phyloP scores from a whole-genome alignment of 1,140 invertebrate species.

The Sarcophaga bullata region DNA sequence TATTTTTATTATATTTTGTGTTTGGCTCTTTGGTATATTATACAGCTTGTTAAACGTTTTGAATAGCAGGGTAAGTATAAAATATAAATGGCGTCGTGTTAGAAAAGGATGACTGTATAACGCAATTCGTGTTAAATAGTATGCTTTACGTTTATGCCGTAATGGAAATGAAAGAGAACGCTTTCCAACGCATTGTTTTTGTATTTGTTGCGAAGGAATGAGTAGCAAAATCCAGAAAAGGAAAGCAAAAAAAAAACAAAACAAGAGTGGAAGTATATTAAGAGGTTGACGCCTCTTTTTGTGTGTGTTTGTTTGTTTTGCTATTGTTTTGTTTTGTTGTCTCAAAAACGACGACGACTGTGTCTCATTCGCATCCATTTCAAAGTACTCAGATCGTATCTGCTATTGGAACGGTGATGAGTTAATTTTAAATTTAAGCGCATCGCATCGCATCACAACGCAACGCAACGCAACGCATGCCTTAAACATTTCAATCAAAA shows the following conservation, averaged over 20 bases:
- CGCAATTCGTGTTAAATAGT: background rate
- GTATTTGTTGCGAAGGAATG: no score
- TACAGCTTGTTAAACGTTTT: background rate
- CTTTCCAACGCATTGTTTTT: background rate
- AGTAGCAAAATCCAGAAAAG: no score
- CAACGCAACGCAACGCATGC: no score
- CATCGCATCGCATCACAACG: slow-evolving; percentile 29
- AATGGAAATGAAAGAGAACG: background rate
- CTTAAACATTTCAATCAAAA: no score
- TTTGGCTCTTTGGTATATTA: background rate
- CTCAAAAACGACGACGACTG: background rate
- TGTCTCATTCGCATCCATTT: slow-evolving; percentile 34
- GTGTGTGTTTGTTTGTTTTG: background rate
- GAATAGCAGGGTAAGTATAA: background rate
- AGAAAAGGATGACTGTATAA: background rate
- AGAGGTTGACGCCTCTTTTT: background rate
- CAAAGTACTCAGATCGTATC: slow-evolving; percentile 33
- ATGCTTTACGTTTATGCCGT: no score
- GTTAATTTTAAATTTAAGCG: slow-evolving; percentile 37
- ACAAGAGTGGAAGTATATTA: no score
- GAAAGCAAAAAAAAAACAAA: no score
- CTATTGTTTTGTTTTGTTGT: slow-evolving; percentile 15
- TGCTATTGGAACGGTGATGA: slow-evolving; percentile 39
- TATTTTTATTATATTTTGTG: no score
- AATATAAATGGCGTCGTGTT: slow-evolving; percentile 31